Percentiles rank a stretch among this genome's conserved stretches.
Evolutionary conservation across 1,140 invertebrate species (phyloP).

Genomic region (Drosophila ercepeae): DNA sequence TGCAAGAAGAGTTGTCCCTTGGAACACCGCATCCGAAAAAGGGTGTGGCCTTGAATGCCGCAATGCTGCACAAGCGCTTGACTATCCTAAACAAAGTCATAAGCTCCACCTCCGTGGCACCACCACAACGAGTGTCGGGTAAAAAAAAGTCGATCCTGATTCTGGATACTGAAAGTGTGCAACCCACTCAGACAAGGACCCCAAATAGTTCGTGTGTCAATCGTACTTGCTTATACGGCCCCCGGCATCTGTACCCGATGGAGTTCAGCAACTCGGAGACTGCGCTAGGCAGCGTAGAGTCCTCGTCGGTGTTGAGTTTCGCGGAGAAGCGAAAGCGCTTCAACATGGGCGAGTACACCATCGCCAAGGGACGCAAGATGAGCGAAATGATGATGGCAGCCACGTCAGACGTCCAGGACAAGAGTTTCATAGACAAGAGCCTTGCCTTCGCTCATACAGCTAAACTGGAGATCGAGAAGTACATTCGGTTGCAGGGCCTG

Average conservation of each 20-base stretch:
- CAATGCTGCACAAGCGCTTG: background rate
- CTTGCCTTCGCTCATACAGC: conserved; percentile 6
- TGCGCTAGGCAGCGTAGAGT: background rate
- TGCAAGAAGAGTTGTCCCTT: background rate
- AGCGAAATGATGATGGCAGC: conserved; percentile 32
- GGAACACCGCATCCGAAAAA: conserved; percentile 47
- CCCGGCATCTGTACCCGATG: background rate
- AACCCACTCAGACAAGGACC: background rate
- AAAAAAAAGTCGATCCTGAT: background rate
- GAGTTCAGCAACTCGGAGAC: background rate
- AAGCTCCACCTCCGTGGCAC: background rate
- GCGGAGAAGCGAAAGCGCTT: conserved; percentile 31
- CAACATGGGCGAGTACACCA: conserved; percentile 49
- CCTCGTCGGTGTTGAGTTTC: conserved; percentile 3
- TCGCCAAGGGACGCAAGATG: conserved; percentile 41
- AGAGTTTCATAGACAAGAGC: background rate
- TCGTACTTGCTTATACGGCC: no score
- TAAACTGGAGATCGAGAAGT: conserved; percentile 24
- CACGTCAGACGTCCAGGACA: background rate
- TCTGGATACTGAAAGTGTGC: no score
- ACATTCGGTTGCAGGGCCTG: conserved; percentile 32
- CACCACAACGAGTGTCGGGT: background rate
- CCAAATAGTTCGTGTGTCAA: background rate
- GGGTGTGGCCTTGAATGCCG: conserved; percentile 11
- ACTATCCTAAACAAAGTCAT: background rate